phyloP scores from a whole-genome alignment of 2,113 vertebrate species.

The Ciconia boyciana region DNA sequence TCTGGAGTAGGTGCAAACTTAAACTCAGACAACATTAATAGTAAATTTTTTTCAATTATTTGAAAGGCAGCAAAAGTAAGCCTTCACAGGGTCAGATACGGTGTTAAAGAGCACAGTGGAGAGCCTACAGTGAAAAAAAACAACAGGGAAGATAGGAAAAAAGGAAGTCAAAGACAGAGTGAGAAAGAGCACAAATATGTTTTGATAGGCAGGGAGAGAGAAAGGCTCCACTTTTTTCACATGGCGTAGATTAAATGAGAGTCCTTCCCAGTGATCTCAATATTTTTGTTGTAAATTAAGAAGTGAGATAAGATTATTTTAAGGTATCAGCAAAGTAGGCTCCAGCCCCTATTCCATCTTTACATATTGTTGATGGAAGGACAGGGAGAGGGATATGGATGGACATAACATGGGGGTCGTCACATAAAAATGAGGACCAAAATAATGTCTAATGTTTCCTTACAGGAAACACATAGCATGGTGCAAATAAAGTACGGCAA shows the following conservation, averaged over 20 bases:
- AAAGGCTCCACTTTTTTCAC: not conserved
- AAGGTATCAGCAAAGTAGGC: not conserved
- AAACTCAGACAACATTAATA: not conserved
- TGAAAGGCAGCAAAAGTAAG: not conserved
- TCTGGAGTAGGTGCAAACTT: not conserved
- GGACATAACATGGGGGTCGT: not conserved
- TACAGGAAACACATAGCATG: not conserved
- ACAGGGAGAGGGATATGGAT: not conserved
- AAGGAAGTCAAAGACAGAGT: not conserved
- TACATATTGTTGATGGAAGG: not conserved
- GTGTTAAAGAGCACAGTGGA: not conserved
- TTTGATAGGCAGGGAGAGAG: not conserved
- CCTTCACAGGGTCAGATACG: not conserved
- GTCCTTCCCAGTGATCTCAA: not conserved
- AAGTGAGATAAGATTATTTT: not conserved
- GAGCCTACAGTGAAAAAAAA: not conserved
- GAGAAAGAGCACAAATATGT: not conserved
- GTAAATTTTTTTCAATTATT: not conserved
- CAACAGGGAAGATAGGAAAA: not conserved
- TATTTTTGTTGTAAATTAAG: not conserved
- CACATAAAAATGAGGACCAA: not conserved
- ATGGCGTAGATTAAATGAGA: not conserved
- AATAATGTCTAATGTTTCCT: not conserved
- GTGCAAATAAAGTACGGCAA: not conserved
- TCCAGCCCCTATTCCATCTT: not conserved